Evolutionary conservation across 2,113 vertebrate genomes (phyloP), one percentile per base, ranked within the genome.

Genomic region (Anguilla rostrata): DNA sequence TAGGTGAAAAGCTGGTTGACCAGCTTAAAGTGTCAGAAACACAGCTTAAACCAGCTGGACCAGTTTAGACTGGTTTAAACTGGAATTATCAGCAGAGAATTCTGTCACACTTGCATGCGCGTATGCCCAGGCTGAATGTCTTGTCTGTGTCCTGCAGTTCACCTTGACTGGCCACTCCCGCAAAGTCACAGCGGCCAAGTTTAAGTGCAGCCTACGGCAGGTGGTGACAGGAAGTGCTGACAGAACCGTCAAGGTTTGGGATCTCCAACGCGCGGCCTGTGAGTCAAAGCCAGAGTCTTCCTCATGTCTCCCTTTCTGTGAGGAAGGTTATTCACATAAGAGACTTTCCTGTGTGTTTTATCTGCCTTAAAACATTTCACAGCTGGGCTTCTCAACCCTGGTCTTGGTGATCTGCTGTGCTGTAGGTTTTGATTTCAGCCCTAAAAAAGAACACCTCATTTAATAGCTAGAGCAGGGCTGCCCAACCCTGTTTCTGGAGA

Each of bases 141-240:
- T 15, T 56, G 49, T 46, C 8, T 85, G 46, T 87, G 34, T 82
- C 75, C 84, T 56, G 5, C 89, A 98, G 97, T 92, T 97, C 87
- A 96, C 96, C 1, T 92, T 98, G n/a, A 97, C 97, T 0, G 97
- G 97, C 57, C 97, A 98, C 91, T 94, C 93, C 3, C 95, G 96
- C 89, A 98, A 97, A 93, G 97, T 98, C 39, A 97, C 97, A 0
- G 96, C 96, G 0, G 97, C 97, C 41, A 95, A 94, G 89, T 98
- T 98, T 92, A 96, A 94, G 88, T 91, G 92, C 87, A 91, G 92
- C 0, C 87, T 87, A 11, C 94, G 92, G 18, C 96, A 97, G 87
- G 97, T 96, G 0, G 96, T 97, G 89, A 98, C 97, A 0, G 96
- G 97, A 78, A 98, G 97, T 82, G 93, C 95, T 0, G 97, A 98